Conservation (phyloP, 2,888 invertebrate species). For the Mycalesis mineus region DNA sequence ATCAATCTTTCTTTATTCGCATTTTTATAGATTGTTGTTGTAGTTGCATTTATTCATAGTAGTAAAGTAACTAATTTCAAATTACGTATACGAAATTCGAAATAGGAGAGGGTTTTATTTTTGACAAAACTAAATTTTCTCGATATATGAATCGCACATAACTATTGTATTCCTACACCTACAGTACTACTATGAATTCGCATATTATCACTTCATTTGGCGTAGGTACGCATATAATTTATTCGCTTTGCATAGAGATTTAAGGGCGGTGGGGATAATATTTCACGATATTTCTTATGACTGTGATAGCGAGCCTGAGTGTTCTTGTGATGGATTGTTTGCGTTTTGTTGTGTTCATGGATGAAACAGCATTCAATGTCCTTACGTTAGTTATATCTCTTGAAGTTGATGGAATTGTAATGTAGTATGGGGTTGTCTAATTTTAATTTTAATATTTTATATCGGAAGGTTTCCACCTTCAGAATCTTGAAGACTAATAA, state of each 20-base stretch:
- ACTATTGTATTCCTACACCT: conserved; percentile 11
- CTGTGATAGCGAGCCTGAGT: conserved; percentile 44
- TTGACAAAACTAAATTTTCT: not conserved
- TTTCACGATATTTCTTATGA: conserved; percentile 32
- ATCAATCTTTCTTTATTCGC: too few relatives aligned
- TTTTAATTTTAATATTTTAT: too few relatives aligned
- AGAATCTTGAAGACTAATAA: too few relatives aligned
- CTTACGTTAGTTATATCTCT: not conserved
- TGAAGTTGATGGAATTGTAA: too few relatives aligned
- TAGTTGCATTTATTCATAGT: too few relatives aligned
- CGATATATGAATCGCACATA: conserved; percentile 1
- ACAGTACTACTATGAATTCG: conserved; percentile 46
- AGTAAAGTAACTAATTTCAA: too few relatives aligned
- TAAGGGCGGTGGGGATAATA: conserved; percentile 47
- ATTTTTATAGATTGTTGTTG: too few relatives aligned
- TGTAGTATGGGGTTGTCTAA: too few relatives aligned
- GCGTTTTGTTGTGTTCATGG: conserved; percentile 32
- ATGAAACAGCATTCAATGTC: not conserved
- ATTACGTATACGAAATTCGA: not conserved
- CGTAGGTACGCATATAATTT: conserved; percentile 60
- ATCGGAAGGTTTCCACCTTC: too few relatives aligned
- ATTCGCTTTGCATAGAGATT: conserved; percentile 57
- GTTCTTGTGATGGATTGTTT: conserved; percentile 43
- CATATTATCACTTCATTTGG: conserved; percentile 68
- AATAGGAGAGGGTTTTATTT: too few relatives aligned